These are phyloP conservation scores for Orthonychiurus folsomi DNA, from an alignment of 2,888 invertebrate species.

Conservation along the genomic window DNA sequence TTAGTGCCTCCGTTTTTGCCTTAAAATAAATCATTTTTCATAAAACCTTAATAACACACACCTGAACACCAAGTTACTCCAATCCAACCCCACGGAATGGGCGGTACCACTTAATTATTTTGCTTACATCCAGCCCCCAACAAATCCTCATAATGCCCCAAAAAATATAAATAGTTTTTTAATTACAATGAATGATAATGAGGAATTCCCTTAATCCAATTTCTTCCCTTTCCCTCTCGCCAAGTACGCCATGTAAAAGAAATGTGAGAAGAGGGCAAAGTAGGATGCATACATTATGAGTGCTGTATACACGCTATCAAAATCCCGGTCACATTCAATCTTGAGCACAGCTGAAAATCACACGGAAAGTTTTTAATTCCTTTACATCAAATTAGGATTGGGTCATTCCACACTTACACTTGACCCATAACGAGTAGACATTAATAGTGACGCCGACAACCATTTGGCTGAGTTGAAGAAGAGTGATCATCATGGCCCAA, in stretches of 20 bases:
- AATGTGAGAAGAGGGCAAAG: slow-evolving; percentile 81
- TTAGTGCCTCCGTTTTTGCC: too few relatives aligned
- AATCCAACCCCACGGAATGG: too few relatives aligned
- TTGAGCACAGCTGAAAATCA: not conserved
- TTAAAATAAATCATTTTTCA: too few relatives aligned
- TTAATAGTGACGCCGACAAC: slow-evolving; percentile 38
- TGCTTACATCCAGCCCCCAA: too few relatives aligned
- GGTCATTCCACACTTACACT: slow-evolving; percentile 32
- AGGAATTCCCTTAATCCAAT: too few relatives aligned
- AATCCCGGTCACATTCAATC: slow-evolving; percentile 6
- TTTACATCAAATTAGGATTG: slow-evolving; percentile 2
- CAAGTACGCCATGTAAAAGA: slow-evolving; percentile 81
- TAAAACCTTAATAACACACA: too few relatives aligned
- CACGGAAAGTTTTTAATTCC: not conserved
- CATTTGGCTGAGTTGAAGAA: slow-evolving; percentile 38
- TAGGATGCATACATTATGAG: slow-evolving; percentile 91
- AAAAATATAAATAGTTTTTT: too few relatives aligned
- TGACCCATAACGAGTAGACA: slow-evolving; percentile 36
- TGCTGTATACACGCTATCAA: slow-evolving; percentile 59
- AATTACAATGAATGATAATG: too few relatives aligned
- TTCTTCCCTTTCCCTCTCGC: slow-evolving; percentile 14
- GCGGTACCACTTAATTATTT: too few relatives aligned
- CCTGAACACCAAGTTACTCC: too few relatives aligned
- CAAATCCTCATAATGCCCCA: too few relatives aligned
- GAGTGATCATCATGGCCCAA: slow-evolving; percentile 38